A percentile compares a stretch with the other conserved stretches of the same genome.
phyloP scores from a whole-genome alignment of 2,113 vertebrate species.

The Rhinopomastus cyanomelas region DNA sequence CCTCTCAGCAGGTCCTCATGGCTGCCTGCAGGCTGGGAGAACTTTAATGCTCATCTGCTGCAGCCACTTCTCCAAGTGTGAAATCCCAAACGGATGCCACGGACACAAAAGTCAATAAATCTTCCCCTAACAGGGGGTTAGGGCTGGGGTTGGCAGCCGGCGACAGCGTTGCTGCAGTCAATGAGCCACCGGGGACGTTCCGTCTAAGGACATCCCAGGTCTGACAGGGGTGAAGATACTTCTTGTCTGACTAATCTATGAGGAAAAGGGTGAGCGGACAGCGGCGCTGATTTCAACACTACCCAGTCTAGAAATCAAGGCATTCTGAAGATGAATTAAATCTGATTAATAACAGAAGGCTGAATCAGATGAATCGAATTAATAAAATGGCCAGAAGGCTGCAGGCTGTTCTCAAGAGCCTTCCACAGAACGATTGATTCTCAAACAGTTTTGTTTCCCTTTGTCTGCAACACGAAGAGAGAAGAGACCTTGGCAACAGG shows the following conservation, averaged over 20 bases:
- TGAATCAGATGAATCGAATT: too few relatives aligned
- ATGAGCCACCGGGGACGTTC: background rate
- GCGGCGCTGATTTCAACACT: background rate
- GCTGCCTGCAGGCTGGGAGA: background rate
- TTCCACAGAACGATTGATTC: slow-evolving; percentile 23
- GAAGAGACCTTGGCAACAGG: slow-evolving; percentile 3
- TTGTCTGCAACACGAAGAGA: background rate
- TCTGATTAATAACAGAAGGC: slow-evolving; percentile 56
- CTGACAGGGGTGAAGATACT: background rate
- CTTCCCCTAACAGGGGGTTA: background rate
- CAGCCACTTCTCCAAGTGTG: background rate
- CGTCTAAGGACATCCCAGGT: background rate
- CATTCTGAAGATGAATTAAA: slow-evolving; percentile 57
- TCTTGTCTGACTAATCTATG: background rate
- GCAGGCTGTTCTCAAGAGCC: slow-evolving; percentile 20
- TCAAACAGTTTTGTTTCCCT: slow-evolving; percentile 19
- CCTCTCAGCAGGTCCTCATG: background rate
- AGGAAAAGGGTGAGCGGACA: background rate
- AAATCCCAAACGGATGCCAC: background rate
- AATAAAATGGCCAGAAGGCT: slow-evolving; percentile 30
- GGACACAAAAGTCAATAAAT: background rate
- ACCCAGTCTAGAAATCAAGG: background rate
- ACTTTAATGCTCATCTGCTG: background rate
- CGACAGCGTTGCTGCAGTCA: background rate
- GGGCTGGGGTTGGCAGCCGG: background rate